phyloP scores from a whole-genome alignment of 2,797 vertebrate species.

The Perdix hodgsoniae region DNA sequence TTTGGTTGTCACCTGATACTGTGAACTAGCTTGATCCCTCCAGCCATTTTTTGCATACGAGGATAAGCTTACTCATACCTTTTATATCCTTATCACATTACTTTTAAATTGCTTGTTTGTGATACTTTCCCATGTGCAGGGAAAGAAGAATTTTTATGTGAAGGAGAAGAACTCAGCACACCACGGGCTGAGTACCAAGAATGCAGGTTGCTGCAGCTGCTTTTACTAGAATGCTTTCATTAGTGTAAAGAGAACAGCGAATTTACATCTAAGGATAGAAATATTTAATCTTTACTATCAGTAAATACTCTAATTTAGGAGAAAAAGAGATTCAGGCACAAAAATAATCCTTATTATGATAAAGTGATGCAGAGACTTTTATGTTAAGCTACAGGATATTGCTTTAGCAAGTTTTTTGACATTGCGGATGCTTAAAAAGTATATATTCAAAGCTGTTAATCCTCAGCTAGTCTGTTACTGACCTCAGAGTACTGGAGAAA shows the following conservation, averaged over 20 bases:
- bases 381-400: not conserved
- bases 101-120: not conserved
- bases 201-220: not conserved
- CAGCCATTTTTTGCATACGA: not conserved
- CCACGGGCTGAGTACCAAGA: not conserved
- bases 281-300: not conserved
- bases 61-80: not conserved
- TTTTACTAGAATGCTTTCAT: not conserved
- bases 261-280: not conserved
- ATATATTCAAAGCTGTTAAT: not conserved
- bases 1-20: not conserved
- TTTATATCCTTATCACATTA: not conserved
- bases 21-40: not conserved
- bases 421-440: not conserved
- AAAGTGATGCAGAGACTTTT: not conserved
- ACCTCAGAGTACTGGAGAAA: not conserved
- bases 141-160: not conserved
- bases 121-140: not conserved
- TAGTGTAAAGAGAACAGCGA: not conserved
- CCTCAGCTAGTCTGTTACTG: not conserved
- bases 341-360: not conserved
- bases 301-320: not conserved
- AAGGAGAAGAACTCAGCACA: not conserved
- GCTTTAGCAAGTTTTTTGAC: not conserved
- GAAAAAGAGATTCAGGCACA: not conserved